Percentiles rank a stretch among this genome's conserved stretches.
These are phyloP conservation scores for Nudaria mundana DNA, from an alignment of 2,888 invertebrate species.

Conservation along the genomic window DNA sequence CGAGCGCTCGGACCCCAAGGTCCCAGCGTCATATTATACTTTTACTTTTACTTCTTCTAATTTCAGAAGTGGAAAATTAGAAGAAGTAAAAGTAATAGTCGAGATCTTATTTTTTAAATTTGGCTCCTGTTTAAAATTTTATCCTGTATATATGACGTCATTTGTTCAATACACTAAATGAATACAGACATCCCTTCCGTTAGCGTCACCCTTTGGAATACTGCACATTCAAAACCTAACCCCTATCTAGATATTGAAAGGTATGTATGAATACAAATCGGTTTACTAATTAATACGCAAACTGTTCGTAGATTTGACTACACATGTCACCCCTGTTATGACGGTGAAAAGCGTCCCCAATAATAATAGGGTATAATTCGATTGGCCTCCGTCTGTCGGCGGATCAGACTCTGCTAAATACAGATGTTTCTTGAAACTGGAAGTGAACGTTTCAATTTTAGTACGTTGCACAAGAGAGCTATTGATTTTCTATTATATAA, in stretches of 20 bases:
- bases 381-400: conserved; percentile 69
- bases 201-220: not conserved
- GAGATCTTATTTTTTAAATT: too few species aligned
- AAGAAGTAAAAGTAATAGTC: too few species aligned
- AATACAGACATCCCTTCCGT: not conserved
- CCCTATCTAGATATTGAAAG: conserved; percentile 2
- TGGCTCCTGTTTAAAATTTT: too few species aligned
- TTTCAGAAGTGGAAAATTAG: too few species aligned
- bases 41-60: too few species aligned
- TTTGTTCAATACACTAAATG: not conserved
- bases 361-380: conserved; percentile 77
- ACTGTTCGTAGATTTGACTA: conserved; percentile 53
- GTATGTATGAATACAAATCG: conserved; percentile 25
- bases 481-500: too few species aligned
- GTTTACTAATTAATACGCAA: conserved; percentile 47
- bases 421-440: conserved; percentile 18
- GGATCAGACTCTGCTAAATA: conserved; percentile 40
- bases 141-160: too few species aligned
- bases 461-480: too few species aligned
- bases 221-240: conserved; percentile 1
- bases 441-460: too few species aligned
- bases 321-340: conserved; percentile 55
- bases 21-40: too few species aligned
- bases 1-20: too few species aligned
- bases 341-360: conserved; percentile 64